A percentile compares a stretch with the other conserved stretches of the same genome.
Conservation (phyloP, 1,140 invertebrate genomes). For the Aphis craccivora region DNA sequence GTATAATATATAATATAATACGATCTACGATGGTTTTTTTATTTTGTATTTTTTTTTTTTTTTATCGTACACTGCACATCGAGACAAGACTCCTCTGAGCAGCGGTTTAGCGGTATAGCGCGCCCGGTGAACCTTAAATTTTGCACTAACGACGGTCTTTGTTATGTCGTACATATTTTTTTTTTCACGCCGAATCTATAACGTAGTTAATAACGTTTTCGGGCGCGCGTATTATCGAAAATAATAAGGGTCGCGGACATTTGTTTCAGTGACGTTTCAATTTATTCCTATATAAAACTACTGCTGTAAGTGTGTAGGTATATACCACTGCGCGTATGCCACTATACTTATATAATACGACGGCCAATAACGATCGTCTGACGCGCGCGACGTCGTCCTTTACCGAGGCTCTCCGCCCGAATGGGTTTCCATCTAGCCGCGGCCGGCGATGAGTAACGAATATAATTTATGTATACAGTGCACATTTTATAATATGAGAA, state of each 20-base stretch:
- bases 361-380: background rate
- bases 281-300: background rate
- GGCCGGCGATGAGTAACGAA: background rate
- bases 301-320: no score
- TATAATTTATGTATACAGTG: background rate
- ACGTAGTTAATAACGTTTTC: background rate
- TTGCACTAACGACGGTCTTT: no score
- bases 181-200: background rate
- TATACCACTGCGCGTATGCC: no score
- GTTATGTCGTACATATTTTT: no score
- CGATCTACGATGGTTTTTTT: no score
- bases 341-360: no score
- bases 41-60: no score
- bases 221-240: background rate
- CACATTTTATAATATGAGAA: background rate
- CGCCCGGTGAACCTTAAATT: no score
- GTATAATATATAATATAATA: no score
- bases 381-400: background rate
- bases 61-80: no score
- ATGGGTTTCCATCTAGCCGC: background rate
- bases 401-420: conserved; percentile 16
- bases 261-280: background rate
- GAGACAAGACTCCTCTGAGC: no score
- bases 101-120: no score
- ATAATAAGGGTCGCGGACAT: background rate